Evolutionary conservation across 2,113 vertebrate genomes (phyloP).

Genomic region (Caretta caretta): DNA sequence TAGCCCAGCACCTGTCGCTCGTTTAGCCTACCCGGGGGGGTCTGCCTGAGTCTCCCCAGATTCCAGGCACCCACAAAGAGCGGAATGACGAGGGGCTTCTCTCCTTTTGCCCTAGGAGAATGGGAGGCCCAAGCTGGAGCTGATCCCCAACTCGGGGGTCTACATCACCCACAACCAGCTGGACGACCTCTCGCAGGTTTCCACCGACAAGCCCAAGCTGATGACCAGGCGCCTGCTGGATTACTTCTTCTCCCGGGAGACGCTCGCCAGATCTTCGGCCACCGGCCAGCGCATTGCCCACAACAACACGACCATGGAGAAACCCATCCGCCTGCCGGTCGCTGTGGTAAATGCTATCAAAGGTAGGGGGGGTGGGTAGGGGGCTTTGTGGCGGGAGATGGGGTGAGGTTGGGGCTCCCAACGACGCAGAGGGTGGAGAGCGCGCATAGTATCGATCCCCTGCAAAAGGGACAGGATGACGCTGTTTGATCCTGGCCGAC

Average conservation of each 20-base stretch:
- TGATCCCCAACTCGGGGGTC: constrained; percentile 31
- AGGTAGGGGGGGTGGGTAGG: neutral
- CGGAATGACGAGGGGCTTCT: neutral
- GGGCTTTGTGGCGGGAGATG: neutral
- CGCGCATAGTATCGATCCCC: too few relatives aligned
- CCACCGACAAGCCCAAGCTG: constrained; percentile 47
- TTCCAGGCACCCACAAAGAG: neutral
- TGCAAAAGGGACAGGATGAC: too few relatives aligned
- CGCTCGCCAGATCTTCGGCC: neutral
- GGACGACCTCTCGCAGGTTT: constrained; percentile 32
- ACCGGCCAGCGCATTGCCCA: constrained; percentile 30
- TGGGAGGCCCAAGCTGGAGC: constrained; percentile 33
- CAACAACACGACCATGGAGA: constrained; percentile 32
- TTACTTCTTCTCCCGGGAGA: constrained; percentile 48
- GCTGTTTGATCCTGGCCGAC: neutral
- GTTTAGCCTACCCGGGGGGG: neutral
- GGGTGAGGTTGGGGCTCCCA: neutral
- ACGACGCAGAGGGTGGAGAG: too few relatives aligned
- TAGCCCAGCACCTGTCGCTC: neutral
- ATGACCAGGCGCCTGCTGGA: constrained; percentile 30
- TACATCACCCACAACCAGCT: constrained; percentile 44
- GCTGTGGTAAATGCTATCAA: constrained; percentile 19
- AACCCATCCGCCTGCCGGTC: constrained; percentile 25
- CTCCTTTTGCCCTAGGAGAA: constrained; percentile 9
- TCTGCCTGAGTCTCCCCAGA: neutral